A percentile compares a stretch with the other conserved stretches of the same genome.
These are phyloP conservation scores for Pseudocheirus occidentalis DNA, from an alignment of 2,797 vertebrate species.

Conservation along the genomic window DNA sequence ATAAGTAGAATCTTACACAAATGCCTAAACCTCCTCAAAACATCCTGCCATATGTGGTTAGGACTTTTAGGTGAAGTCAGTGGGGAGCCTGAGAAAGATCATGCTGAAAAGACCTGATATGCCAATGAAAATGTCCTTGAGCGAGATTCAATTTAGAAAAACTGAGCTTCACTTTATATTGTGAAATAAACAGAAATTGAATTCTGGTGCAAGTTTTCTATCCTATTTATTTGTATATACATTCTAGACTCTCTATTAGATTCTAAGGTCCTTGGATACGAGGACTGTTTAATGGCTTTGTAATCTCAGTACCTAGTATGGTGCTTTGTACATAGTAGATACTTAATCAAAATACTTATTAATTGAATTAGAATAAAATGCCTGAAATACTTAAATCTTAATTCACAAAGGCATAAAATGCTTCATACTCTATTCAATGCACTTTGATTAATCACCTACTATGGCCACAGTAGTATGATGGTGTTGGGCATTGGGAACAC, in stretches of 20 bases:
- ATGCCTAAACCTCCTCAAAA: background rate
- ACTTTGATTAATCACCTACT: background rate
- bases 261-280: background rate
- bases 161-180: background rate
- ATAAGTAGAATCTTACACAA: conserved; percentile 15
- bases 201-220: background rate
- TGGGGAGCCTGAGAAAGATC: background rate
- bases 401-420: background rate
- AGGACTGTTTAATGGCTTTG: background rate
- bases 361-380: background rate
- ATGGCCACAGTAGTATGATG: background rate
- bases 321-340: background rate
- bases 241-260: background rate
- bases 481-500: background rate
- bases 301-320: background rate
- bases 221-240: background rate
- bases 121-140: background rate
- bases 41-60: background rate
- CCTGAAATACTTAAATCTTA: background rate
- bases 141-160: background rate
- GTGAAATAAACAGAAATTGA: conserved; percentile 1
- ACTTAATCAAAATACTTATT: background rate
- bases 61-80: background rate
- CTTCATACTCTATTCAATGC: background rate
- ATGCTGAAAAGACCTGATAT: background rate